Percentiles rank a stretch among this genome's conserved stretches.
phyloP scores from a whole-genome alignment of 2,888 invertebrate genomes.

The Sericinus montela region DNA sequence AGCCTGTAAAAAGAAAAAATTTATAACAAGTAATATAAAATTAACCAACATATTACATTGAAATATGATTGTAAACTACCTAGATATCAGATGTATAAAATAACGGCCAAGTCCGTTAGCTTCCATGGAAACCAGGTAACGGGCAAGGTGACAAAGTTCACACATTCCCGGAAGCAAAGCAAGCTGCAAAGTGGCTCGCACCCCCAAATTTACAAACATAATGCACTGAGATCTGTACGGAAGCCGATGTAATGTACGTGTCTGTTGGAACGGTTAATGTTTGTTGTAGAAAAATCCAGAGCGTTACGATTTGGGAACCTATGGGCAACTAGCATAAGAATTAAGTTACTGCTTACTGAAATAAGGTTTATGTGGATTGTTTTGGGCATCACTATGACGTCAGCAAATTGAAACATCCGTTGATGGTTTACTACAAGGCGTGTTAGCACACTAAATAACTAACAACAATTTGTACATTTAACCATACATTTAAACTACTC shows the following conservation, averaged over 20 bases:
- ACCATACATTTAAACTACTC: no score
- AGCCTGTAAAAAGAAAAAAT: no score
- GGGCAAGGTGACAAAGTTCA: slow-evolving; percentile 62
- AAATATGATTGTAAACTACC: no score
- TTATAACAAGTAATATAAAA: slow-evolving; percentile 20
- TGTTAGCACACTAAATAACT: not conserved
- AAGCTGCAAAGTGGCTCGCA: slow-evolving; percentile 62
- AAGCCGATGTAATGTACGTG: slow-evolving; percentile 24
- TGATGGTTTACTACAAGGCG: slow-evolving; percentile 27
- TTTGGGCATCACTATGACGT: slow-evolving; percentile 44
- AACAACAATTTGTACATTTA: no score
- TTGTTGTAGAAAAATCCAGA: not conserved
- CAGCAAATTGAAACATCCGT: slow-evolving; percentile 51
- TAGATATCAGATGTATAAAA: no score
- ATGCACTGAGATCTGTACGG: slow-evolving; percentile 25
- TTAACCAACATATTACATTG: no score
- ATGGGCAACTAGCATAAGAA: slow-evolving; percentile 6
- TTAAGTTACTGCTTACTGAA: not conserved
- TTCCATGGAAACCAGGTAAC: slow-evolving; percentile 43
- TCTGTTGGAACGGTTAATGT: not conserved
- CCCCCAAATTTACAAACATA: slow-evolving; percentile 30
- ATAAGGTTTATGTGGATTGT: slow-evolving; percentile 17
- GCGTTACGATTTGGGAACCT: slow-evolving; percentile 22
- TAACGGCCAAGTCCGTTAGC: slow-evolving; percentile 42
- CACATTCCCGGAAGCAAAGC: slow-evolving; percentile 60